These are phyloP conservation scores for Branchinecta lynchi DNA, from an alignment of 1,140 invertebrate species.

Conservation along the genomic window DNA sequence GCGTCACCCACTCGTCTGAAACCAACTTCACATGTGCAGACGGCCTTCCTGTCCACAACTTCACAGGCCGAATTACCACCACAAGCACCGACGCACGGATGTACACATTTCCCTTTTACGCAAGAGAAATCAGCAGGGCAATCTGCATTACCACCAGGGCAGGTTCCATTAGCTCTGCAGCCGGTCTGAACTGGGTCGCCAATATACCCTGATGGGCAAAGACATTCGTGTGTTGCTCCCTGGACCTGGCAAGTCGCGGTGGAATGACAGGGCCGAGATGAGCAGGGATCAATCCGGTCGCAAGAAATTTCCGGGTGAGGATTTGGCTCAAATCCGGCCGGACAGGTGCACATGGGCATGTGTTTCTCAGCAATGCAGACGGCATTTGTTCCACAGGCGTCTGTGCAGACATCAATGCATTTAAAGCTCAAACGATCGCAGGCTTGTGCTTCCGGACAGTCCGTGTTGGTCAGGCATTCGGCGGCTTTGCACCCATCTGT, in stretches of 20 bases:
- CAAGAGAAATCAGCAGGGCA: slow-evolving; percentile 59
- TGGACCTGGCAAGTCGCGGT: slow-evolving; percentile 54
- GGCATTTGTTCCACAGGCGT: slow-evolving; percentile 67
- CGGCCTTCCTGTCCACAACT: slow-evolving; percentile 34
- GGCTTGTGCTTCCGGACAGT: slow-evolving; percentile 54
- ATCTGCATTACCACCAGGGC: slow-evolving; percentile 48
- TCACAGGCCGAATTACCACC: slow-evolving; percentile 37
- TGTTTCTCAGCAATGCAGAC: slow-evolving; percentile 74
- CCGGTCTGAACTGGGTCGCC: slow-evolving; percentile 56
- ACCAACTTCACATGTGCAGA: slow-evolving; percentile 53
- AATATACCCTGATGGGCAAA: slow-evolving; percentile 40
- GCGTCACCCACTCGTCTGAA: slow-evolving; percentile 47
- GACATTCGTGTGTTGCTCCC: slow-evolving; percentile 22
- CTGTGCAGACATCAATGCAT: slow-evolving; percentile 63
- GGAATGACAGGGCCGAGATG: slow-evolving; percentile 59
- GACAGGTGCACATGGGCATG: slow-evolving; percentile 61
- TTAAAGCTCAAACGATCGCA: slow-evolving; percentile 61
- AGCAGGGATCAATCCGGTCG: slow-evolving; percentile 37
- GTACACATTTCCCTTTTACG: slow-evolving; percentile 48
- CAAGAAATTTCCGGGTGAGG: slow-evolving; percentile 65
- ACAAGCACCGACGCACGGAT: slow-evolving; percentile 44
- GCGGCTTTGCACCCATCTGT: slow-evolving; percentile 45
- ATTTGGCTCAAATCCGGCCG: slow-evolving; percentile 57
- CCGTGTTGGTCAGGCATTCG: slow-evolving; percentile 56
- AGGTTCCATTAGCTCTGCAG: slow-evolving; percentile 55